Base-by-base conservation (phyloP, 2,797 vertebrate species). In the Cyclopterus lumpus region DNA sequence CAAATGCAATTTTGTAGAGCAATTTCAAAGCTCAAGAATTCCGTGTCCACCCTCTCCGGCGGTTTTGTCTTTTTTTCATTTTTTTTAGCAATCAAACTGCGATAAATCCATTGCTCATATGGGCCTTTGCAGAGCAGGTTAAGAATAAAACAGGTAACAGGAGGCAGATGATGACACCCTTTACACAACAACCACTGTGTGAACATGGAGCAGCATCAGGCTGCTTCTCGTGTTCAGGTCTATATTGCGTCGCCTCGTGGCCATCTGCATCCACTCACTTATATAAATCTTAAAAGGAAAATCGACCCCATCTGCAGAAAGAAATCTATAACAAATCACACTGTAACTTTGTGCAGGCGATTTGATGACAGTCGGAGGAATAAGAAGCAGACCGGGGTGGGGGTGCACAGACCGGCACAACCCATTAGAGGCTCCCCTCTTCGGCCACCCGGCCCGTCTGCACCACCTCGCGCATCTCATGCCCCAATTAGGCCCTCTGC, bases 1-100 rank as follows among this genome's bases (percentile, higher is more conserved):
- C 96, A 97, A 98, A 97, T 97, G 96, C 96, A 96, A 97, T 97
- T 97, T 96, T 96, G 96, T 94, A 95, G 81, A 96, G 95, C 96
- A 95, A 94, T 96, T 96, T 96, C 95, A 95, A 91, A 94, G 94
- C 95, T 95, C 95, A 90, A 92, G 90, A 89, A 95, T 93, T 88
- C 93, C 91, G 92, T 91, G 90, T 86, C 92, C 88, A 85, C 63
- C 79, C 73, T 67, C 84, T 92, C 80, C 75, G 84, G 84, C 86
- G 40, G 82, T 88, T 93, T 90, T 93, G 91, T 36, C 91, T 86
- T 93, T 91, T 59, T 92, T 87, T 18, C 89, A 3, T 87, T 28
- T 90, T 92, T 92, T 60, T 91, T 83, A 68, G 79, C 84, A 90
- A 89, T 93, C 89, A 92, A 88, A 85, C 79, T 91, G 90, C 89